Evolutionary conservation across 2,113 vertebrate genomes (phyloP).

Genomic region (Myrmecobius fasciatus): DNA sequence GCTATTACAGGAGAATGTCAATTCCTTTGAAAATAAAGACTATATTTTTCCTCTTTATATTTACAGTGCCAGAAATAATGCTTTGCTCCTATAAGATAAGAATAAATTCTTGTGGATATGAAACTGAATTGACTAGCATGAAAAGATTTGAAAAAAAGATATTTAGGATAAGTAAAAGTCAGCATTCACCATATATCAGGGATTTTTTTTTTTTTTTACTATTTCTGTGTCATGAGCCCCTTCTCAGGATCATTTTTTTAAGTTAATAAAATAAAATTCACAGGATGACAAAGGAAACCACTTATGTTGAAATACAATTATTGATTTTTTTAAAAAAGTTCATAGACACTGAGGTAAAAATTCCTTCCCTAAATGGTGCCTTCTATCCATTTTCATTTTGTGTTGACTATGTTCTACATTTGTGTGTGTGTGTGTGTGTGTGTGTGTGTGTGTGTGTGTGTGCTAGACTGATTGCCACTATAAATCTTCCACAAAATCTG

Average conservation of each 20-base stretch:
- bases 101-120: not conserved
- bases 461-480: not conserved
- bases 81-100: not conserved
- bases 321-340: too few relatives aligned
- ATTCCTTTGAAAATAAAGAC: not conserved
- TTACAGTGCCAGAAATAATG: not conserved
- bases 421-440: too few relatives aligned
- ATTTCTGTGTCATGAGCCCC: not conserved
- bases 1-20: not conserved
- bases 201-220: not conserved
- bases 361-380: too few relatives aligned
- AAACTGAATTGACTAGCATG: not conserved
- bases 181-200: not conserved
- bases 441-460: too few relatives aligned
- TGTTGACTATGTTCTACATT: too few relatives aligned
- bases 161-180: not conserved
- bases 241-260: not conserved
- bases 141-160: not conserved
- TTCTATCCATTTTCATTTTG: too few relatives aligned
- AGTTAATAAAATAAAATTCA: not conserved
- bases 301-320: not conserved
- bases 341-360: too few relatives aligned
- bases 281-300: not conserved
- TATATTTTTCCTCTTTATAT: not conserved
- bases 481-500: not conserved